These are phyloP conservation scores for Pseudorhombus dupliciocellatus DNA, from an alignment of 2,113 vertebrate species.

Conservation along the genomic window DNA sequence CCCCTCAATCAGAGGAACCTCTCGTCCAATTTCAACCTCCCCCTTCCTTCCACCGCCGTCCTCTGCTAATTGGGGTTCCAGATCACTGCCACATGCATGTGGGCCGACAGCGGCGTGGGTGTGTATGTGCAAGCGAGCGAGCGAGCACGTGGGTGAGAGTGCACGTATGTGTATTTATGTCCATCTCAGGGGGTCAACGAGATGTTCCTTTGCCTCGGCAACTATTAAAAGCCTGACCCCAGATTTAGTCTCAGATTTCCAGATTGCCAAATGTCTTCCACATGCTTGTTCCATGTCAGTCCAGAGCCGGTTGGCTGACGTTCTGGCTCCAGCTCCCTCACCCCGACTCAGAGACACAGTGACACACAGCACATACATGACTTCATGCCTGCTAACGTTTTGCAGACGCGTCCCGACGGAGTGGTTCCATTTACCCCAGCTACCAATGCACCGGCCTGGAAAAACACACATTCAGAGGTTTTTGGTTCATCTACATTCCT, in stretches of 20 bases:
- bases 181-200: constrained; percentile 60
- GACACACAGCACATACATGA: constrained; percentile 52
- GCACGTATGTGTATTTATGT: constrained; percentile 45
- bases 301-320: constrained; percentile 4
- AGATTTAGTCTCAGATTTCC: constrained; percentile 63
- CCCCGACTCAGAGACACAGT: constrained; percentile 35
- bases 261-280: constrained; percentile 65
- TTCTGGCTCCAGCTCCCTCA: constrained; percentile 16
- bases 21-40: constrained; percentile 67
- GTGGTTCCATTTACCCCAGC: constrained; percentile 28
- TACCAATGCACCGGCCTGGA: constrained; percentile 25
- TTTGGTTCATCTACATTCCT: constrained; percentile 32
- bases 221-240: constrained; percentile 65
- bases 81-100: constrained; percentile 75
- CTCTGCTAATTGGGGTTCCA: constrained; percentile 67
- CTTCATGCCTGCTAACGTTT: constrained; percentile 59
- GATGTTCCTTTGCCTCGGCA: constrained; percentile 47
- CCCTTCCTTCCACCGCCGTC: constrained; percentile 52
- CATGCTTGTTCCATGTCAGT: constrained; percentile 36
- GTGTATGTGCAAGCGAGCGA: constrained; percentile 12
- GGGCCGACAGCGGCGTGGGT: background rate
- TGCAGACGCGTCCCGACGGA: constrained; percentile 44
- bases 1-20: constrained; percentile 71
- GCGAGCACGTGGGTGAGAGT: background rate
- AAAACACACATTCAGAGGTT: constrained; percentile 15